Conservation (phyloP, 2,113 vertebrate genomes). For the Lipophrys pholis region DNA sequence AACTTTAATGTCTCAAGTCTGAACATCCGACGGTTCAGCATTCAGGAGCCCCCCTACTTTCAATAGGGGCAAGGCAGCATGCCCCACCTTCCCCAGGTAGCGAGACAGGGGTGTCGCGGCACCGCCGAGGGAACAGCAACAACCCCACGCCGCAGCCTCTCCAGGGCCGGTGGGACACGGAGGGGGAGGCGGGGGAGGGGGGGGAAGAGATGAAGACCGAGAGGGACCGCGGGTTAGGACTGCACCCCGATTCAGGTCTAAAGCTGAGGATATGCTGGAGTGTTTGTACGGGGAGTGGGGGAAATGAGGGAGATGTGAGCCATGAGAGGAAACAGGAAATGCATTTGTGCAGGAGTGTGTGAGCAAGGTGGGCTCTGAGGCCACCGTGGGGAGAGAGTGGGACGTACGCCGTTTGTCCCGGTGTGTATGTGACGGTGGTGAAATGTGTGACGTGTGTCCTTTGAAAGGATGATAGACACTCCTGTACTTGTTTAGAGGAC, state of each 20-base stretch:
- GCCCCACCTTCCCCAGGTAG: conserved; percentile 89
- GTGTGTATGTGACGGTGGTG: conserved; percentile 34
- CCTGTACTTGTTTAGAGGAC: conserved; percentile 7
- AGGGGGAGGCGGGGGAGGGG: conserved; percentile 29
- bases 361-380: conserved; percentile 59
- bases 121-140: conserved; percentile 85
- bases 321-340: not conserved
- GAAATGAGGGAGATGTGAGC: conserved; percentile 67
- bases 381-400: conserved; percentile 53
- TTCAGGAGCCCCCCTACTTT: conserved; percentile 86
- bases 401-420: conserved; percentile 9
- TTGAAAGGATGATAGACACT: conserved; percentile 35
- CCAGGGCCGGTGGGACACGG: conserved; percentile 52
- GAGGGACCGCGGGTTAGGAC: conserved; percentile 49
- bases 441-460: conserved; percentile 45
- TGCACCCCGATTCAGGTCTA: not conserved
- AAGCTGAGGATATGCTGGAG: not conserved
- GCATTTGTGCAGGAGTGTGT: not conserved
- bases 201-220: conserved; percentile 24
- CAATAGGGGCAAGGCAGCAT: conserved; percentile 85
- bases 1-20: conserved; percentile 79
- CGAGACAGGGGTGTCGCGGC: conserved; percentile 83
- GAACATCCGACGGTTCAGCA: conserved; percentile 82
- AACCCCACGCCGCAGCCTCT: conserved; percentile 82
- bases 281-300: conserved; percentile 54